Base-by-base conservation (phyloP, 2,797 vertebrate genomes). In the Sparus aurata region DNA sequence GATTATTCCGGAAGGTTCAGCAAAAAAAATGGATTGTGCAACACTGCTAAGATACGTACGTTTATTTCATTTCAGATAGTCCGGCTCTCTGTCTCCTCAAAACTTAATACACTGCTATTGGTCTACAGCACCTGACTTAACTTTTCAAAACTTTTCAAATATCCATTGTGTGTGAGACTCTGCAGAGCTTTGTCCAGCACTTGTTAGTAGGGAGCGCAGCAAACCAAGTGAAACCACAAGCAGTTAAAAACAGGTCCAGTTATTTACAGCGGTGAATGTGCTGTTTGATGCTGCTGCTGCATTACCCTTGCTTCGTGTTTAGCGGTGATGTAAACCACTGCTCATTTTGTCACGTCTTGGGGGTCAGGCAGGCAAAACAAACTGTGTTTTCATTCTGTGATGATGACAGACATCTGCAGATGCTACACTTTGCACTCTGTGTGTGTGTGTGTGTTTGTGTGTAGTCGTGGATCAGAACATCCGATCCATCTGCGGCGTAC, bases 381-480 rank as follows among this genome's bases (percentile, higher is more conserved):
- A 17, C 45, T 20, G 41, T 38, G 47, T 65, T 78, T 78, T 69
- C 4, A 49, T 41, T 65, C 55, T 15, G 23, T 27, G 49, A 43
- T 27, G 49, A 30, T 22, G 12, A 71, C 16, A 59, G 43, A 75
- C 59, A 73, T 75, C 71, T 78, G 81, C 60, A 61, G 73, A 79
- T 5, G 61, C 38, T 34, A 63, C 54, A 79, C 38, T 18, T 18
- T 2, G 8, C 53, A 58, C 65, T 50, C n/a, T 43, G 34, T 41
- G 59, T 77, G 54, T 73, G 46, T 73, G 69, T 79, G 72, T 41
- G 59, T 77, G 54, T 73, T 46, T 73, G 69, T 79, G 72, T 70
- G 43, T 11, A 2, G 58, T 17, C 68, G 38, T 63, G 60, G 79
- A 73, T 79, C 66, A 73, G 50, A 80, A 18, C 65, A 64, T 61